These are phyloP conservation scores for Hydriomena furcata DNA, from an alignment of 2,888 invertebrate genomes.

Conservation along the genomic window DNA sequence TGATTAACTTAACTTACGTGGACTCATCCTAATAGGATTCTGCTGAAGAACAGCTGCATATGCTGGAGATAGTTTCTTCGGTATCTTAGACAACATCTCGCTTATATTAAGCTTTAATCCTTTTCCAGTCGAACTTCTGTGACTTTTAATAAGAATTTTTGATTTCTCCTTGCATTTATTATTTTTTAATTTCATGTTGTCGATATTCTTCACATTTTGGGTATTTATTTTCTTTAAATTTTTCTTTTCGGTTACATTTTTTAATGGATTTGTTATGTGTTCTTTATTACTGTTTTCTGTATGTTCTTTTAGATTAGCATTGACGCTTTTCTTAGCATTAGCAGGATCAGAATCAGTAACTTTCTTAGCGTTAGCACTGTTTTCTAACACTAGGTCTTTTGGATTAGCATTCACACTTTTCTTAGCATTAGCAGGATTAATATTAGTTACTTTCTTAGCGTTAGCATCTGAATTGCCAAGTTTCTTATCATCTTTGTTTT, in stretches of 20 bases:
- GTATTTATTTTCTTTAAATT: too few relatives aligned
- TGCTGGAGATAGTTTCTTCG: slow-evolving; percentile 42
- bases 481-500: slow-evolving; percentile 1
- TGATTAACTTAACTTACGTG: slow-evolving; percentile 52
- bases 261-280: too few relatives aligned
- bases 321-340: neutral
- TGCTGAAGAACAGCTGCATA: slow-evolving; percentile 40
- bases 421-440: neutral
- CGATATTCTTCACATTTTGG: slow-evolving; percentile 3
- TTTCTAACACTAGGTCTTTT: too few relatives aligned
- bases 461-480: slow-evolving; percentile 5
- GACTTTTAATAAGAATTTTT: slow-evolving; percentile 12
- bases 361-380: neutral
- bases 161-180: too few relatives aligned
- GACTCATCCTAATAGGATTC: slow-evolving; percentile 52
- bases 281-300: too few relatives aligned
- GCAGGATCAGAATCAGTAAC: neutral
- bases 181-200: neutral
- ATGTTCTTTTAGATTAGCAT: neutral
- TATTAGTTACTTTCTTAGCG: neutral
- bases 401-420: slow-evolving; percentile 13
- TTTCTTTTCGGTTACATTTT: too few relatives aligned
- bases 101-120: neutral
- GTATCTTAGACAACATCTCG: slow-evolving; percentile 49
- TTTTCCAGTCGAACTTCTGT: slow-evolving; percentile 9